Evolutionary conservation across 2,888 invertebrate species (phyloP), one percentile per base, ranked within the genome.

Genomic region (Drosophila incognita): DNA sequence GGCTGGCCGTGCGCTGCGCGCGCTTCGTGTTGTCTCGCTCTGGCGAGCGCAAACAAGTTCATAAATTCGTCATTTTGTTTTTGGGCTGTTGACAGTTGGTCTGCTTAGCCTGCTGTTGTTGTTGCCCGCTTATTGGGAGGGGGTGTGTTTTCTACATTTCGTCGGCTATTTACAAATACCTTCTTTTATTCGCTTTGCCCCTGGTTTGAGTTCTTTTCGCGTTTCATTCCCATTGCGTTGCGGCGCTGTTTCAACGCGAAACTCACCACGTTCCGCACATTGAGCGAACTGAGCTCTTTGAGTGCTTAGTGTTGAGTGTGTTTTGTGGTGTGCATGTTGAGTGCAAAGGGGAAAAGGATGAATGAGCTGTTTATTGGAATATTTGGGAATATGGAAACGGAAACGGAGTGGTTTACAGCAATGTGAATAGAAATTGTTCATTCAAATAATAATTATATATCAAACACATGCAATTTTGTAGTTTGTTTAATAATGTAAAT

Each of bases 61-160:
- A 91, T 90, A 90, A 91, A 92, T 91, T 90, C 92, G 87, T 91
- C 92, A 92, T 92, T 92, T 91, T 91, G 91, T 92, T 91, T 91
- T 91, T 83, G 74, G 77, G 72, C 76, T 83, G 91, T 84, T 92
- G 92, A 92, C 92, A 91, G 92, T 84, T 92, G 87, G 79, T 74
- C 76, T 74, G 76, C 58, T 70, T 70, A 69, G 71, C 18, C 69
- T 73, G 70, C 69, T 76, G 58, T 60, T 72, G 67, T 74, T 78
- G 82, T 57, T 52, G 66, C 38, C 48, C 65, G 61, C 31, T 57
- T 42, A 56, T 57, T 52, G 76, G 67, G 82, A 57, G 70, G 74
- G 79, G 76, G 83, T 77, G 84, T 76, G 87, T 81, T 85, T 72
- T 74, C 15, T 69, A 79, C 71, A 74, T 84, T 83, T 89, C 89